Percentiles rank a stretch among this genome's conserved stretches.
Conservation (phyloP, 2,888 invertebrate species). For the Drosophila subquinaria region DNA sequence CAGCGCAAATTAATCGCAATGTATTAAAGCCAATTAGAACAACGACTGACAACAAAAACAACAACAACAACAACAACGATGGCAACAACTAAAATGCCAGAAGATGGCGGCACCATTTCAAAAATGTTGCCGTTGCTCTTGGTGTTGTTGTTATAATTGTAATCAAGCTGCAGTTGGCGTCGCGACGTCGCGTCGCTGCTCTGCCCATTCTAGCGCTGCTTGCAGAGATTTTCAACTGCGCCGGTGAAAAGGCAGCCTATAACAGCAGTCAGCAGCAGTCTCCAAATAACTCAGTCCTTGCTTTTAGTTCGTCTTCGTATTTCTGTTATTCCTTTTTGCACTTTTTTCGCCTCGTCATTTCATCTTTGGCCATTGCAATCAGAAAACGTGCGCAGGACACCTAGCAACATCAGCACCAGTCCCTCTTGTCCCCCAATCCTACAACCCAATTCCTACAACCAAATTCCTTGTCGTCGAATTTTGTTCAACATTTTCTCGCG, state of each 20-base stretch:
- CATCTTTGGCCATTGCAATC: constrained; percentile 68
- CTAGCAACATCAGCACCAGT: constrained; percentile 24
- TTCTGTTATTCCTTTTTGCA: constrained; percentile 34
- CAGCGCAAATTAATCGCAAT: constrained; percentile 75
- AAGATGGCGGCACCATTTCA: constrained; percentile 46
- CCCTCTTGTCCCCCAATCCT: not conserved
- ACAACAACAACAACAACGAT: constrained; percentile 17
- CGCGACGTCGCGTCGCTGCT: constrained; percentile 6
- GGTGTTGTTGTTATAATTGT: constrained; percentile 32
- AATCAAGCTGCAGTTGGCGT: constrained; percentile 55
- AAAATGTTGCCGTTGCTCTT: constrained; percentile 15
- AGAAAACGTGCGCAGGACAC: constrained; percentile 50
- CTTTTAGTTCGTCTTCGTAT: constrained; percentile 11
- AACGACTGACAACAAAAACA: constrained; percentile 27
- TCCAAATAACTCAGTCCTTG: constrained; percentile 7
- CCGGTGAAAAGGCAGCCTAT: constrained; percentile 12
- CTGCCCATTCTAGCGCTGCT: constrained; percentile 12
- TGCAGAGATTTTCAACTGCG: constrained; percentile 8
- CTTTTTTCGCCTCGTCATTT: constrained; percentile 66
- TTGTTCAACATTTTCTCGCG: constrained; percentile 50
- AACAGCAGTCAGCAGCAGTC: constrained; percentile 4
- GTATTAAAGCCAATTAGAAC: constrained; percentile 77
- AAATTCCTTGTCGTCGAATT: constrained; percentile 56
- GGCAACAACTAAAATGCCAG: constrained; percentile 5
- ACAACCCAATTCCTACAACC: constrained; percentile 35